A percentile compares a stretch with the other conserved stretches of the same genome.
These are phyloP conservation scores for Drosophila obscura DNA, from an alignment of 1,140 invertebrate species.

Conservation along the genomic window DNA sequence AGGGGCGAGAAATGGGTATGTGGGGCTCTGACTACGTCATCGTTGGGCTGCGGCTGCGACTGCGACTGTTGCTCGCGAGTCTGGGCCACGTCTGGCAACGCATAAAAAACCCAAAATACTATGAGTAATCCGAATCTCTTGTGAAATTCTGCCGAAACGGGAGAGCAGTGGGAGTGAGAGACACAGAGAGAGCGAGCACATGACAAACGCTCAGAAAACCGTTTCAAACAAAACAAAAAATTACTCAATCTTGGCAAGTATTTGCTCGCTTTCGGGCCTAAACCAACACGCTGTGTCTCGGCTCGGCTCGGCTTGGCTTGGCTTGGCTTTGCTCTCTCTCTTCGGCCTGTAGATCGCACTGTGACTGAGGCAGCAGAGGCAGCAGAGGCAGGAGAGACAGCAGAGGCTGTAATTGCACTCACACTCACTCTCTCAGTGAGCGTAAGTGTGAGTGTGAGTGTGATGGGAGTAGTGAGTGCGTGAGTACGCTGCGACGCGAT, in stretches of 20 bases:
- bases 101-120: conserved; percentile 61
- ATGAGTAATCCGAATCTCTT: conserved; percentile 77
- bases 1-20: no score
- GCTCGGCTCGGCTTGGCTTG: no score
- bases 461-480: conserved; percentile 19
- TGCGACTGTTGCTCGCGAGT: conserved; percentile 3
- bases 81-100: conserved; percentile 21
- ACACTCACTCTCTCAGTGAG: conserved; percentile 9
- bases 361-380: no score
- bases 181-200: conserved; percentile 9
- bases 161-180: conserved; percentile 14
- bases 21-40: conserved; percentile 6
- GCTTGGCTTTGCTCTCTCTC: no score
- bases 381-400: no score
- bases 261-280: no score
- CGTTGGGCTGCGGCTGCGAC: conserved; percentile 5
- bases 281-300: no score
- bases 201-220: conserved; percentile 49
- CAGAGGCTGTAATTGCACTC: conserved; percentile 34
- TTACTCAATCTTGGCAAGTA: conserved; percentile 24
- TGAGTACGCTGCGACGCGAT: conserved; percentile 10
- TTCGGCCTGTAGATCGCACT: no score
- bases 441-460: conserved; percentile 14
- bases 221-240: conserved; percentile 32
- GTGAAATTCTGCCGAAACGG: conserved; percentile 68